These are phyloP conservation scores for Aphodius sticticus DNA, from an alignment of 2,888 invertebrate genomes.

Conservation along the genomic window DNA sequence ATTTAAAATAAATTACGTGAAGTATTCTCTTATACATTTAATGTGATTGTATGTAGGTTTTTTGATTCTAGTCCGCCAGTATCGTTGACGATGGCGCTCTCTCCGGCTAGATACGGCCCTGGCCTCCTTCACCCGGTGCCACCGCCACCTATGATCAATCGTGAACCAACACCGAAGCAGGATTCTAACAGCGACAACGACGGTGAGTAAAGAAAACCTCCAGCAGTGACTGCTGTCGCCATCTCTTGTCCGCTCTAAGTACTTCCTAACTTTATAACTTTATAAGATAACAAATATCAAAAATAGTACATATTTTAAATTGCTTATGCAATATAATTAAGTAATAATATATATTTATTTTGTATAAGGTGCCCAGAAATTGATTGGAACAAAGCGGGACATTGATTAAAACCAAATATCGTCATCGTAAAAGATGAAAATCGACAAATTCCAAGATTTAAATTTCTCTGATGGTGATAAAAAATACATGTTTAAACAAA, in stretches of 20 bases:
- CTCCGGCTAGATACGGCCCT: slow-evolving; percentile 74
- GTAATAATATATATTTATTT: no score
- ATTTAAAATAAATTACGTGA: background rate
- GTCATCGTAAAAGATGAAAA: no score
- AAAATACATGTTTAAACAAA: no score
- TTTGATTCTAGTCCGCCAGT: slow-evolving; percentile 76
- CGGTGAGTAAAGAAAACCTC: slow-evolving; percentile 60
- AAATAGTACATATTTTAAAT: background rate
- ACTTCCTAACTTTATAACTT: background rate
- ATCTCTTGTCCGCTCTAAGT: background rate
- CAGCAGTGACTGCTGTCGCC: background rate
- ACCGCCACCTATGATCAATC: slow-evolving; percentile 57
- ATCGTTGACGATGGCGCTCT: slow-evolving; percentile 68
- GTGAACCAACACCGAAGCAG: slow-evolving; percentile 62
- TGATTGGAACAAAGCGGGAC: no score
- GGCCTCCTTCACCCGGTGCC: slow-evolving; percentile 65
- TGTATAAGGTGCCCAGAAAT: no score
- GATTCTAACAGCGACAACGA: slow-evolving; percentile 70
- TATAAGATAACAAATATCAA: background rate
- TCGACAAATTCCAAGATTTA: no score
- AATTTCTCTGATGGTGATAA: no score
- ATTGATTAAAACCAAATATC: no score
- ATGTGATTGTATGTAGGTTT: slow-evolving; percentile 34
- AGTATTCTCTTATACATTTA: slow-evolving; percentile 13
- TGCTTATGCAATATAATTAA: background rate